Evolutionary conservation across 2,113 vertebrate genomes (phyloP), one percentile per base, ranked within the genome.

Genomic region (Rhineura floridana): DNA sequence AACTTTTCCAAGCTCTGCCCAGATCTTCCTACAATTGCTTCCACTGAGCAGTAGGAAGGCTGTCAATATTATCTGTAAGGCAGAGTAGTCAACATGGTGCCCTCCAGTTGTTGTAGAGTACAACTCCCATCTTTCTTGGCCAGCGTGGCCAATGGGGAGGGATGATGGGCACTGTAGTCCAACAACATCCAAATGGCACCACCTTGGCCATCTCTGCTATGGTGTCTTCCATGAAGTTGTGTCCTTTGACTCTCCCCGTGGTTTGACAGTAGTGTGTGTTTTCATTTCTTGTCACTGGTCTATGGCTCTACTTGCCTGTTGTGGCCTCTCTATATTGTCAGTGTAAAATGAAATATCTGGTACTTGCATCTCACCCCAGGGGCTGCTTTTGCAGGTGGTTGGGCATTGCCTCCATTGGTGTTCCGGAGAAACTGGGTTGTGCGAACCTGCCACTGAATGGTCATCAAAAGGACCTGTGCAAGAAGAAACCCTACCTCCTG

Each of bases 401-500:
- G 94, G 98, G 98, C 80, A 95, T 98, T 90, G 97, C 97, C 30
- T 96, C 98, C 42, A 94, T 97, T 2, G 98, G 97, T 46, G 96
- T 95, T 15, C 96, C 97, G 0, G 98, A 98, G 95, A 96, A 96
- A 87, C 94, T 96, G 94, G 96, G 97, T 89, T 99, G 98, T 65
- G 44, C 96, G 33, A 94, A 93, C 92, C 93, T 97, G 79, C 97
- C 97, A 0, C 95, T 99, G 89, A 98, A 93, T 93, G 93, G 89
- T 90, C 95, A 92, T 87, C 98, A 99, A 97, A 97, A 96, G 89
- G 98, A 98, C 12, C 95, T 99, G 87, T 99, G 98, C 95, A 95
- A 96, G 93, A 96, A 95, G 96, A 98, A 97, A 81, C 97, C 97
- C 0, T 96, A 98, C 94, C 97, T 99, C 94, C 93, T 98, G 93